Evolutionary conservation across 2,888 invertebrate genomes (phyloP), one percentile per base, ranked within the genome.

Genomic region (Hemistola chrysoprasaria): DNA sequence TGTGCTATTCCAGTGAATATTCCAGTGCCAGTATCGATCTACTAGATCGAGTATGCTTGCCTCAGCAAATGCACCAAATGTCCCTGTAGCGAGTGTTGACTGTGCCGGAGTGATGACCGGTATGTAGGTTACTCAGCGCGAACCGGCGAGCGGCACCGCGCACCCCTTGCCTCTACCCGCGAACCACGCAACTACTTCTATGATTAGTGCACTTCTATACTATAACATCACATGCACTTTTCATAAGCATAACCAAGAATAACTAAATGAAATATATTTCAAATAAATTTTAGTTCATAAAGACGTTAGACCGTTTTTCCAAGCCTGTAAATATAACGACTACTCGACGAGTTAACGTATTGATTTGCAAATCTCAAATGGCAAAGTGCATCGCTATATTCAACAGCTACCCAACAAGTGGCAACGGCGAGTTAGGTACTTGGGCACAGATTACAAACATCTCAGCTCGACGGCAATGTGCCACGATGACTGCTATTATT

Each of bases 81-180:
- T 85, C 88, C 87, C 88, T 88, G 88, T 85, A 84, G 84, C 87
- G 88, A 86, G 82, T 88, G 88, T 88, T 87, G 88, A 87, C 87
- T 88, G 87, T 79, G 85, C 67, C 86, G 88, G 88, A 87, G 87
- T 88, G 87, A 83, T 88, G 88, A 88, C 88, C 88, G 87, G 87
- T 80, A 88, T 88, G 81, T 88, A 86, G 88, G 88, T 87, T 86
- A 87, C 82, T 72, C 75, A 61, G 83, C 84, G 78, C 85, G 77
- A 78, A 78, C 78, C 76, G 69, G 66, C 78, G 70, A 68, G 56
- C 67, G 16, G 56, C 69, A 50, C 66, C 60, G 56, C 58, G 39
- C 59, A 49, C 49, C 50, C 40, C 52, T 33, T 59, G 46, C 51
- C 53, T 41, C 53, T 35, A 54, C 54, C 59, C 54, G 27, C 68